Conservation (phyloP, 2,797 vertebrate genomes). For the Micropoecilia bifurca region DNA sequence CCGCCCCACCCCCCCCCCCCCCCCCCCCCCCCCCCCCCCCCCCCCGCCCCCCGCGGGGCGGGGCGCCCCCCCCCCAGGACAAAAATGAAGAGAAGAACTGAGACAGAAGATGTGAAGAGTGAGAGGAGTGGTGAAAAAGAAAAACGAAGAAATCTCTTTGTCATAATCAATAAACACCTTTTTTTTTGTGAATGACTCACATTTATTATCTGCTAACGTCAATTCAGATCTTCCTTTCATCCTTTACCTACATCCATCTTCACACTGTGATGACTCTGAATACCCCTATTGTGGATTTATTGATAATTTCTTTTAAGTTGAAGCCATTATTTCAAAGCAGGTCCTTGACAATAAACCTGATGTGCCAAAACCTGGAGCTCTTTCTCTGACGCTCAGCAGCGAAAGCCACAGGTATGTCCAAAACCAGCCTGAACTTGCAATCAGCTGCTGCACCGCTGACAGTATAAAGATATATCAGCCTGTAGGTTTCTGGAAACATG, state of each 20-base stretch:
- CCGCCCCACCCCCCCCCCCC: too few species aligned
- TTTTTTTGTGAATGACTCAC: background rate
- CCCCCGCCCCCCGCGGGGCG: too few species aligned
- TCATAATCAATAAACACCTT: background rate
- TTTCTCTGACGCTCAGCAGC: constrained; percentile 35
- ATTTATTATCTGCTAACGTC: constrained; percentile 25
- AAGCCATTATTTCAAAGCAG: constrained; percentile 2
- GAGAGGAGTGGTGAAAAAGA: constrained; percentile 18
- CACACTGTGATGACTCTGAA: constrained; percentile 39
- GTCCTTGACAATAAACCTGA: constrained; percentile 35
- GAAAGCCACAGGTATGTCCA: constrained; percentile 26
- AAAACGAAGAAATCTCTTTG: constrained; percentile 34
- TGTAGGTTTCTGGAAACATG: constrained; percentile 19
- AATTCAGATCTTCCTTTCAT: constrained; percentile 15
- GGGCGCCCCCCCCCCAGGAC: too few species aligned
- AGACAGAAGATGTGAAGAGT: constrained; percentile 51
- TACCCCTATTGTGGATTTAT: constrained; percentile 11
- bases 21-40: too few species aligned
- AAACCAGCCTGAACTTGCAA: constrained; percentile 36
- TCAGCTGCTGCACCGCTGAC: constrained; percentile 13
- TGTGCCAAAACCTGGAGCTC: constrained; percentile 38
- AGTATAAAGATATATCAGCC: constrained; percentile 12
- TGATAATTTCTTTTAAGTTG: background rate
- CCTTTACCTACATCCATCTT: constrained; percentile 18
- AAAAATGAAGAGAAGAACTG: constrained; percentile 43